phyloP scores from a whole-genome alignment of 2,797 vertebrate genomes.

The Aplochiton taeniatus region DNA sequence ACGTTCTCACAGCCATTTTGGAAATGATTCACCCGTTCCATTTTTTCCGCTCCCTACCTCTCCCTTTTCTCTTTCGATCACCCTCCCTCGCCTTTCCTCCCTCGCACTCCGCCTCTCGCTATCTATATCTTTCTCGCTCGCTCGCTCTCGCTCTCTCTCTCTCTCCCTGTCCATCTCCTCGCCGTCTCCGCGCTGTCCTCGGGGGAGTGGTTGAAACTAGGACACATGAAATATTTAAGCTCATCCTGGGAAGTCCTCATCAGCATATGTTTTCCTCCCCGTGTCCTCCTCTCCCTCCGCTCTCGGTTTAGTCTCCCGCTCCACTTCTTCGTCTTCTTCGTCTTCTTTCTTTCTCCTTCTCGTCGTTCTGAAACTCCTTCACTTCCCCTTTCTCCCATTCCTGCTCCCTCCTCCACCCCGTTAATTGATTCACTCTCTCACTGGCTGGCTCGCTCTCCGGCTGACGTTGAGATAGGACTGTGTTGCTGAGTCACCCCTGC shows the following conservation, averaged over 20 bases:
- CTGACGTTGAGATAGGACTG: too few species aligned
- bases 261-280: conserved; percentile 76
- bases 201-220: conserved; percentile 68
- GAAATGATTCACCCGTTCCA: too few species aligned
- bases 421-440: conserved; percentile 38
- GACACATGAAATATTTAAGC: conserved; percentile 81
- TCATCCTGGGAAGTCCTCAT: conserved; percentile 70
- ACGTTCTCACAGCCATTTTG: too few species aligned
- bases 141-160: conserved; percentile 8
- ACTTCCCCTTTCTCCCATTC: conserved; percentile 35
- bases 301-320: conserved; percentile 37
- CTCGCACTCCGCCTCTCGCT: conserved; percentile 40
- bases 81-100: conserved; percentile 30
- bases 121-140: conserved; percentile 36
- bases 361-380: conserved; percentile 39
- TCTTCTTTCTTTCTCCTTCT: conserved; percentile 22
- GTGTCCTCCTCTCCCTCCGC: conserved; percentile 5
- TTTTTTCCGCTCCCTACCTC: too few species aligned
- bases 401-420: conserved; percentile 24
- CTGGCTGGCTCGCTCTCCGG: conserved; percentile 6
- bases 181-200: conserved; percentile 42
- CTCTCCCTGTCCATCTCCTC: conserved; percentile 41
- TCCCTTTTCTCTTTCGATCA: not conserved
- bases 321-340: conserved; percentile 37
- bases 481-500: too few species aligned